Evolutionary conservation across 1,140 invertebrate genomes (phyloP), one percentile per base, ranked within the genome.

Genomic region (Popillia japonica): DNA sequence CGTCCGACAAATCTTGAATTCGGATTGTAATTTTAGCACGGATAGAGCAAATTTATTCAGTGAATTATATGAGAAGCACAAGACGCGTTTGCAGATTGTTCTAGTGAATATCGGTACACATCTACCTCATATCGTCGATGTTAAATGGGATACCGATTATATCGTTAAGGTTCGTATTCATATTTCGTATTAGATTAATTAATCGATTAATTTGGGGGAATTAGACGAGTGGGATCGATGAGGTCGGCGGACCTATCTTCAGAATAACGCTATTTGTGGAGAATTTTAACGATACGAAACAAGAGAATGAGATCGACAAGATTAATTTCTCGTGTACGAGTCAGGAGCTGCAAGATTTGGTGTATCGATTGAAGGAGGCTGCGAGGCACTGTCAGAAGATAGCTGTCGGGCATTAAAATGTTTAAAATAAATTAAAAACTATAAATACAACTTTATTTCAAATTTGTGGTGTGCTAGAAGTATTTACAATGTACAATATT

Each of bases 361-460:
- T 92, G 59, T 89, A 90, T 78, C 93, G 93, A 85, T 84, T 93
- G 10, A 92, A 92, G 85, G 91, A 92, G 83, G 87, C 90, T 34
- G 86, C 90, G 48, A 85, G 89, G 83, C 91, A 92, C 84, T 89
- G 90, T 81, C 90, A 92, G 82, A 91, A 89, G 83, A 81, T 90
- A 10, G 79, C 79, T 10, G 41, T 34, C 34, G 72, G 41, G 20
- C 34, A 74, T 41, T 74, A 27, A 68, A 68, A 61, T 7, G 7
- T 44, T 74, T 3, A 14, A 41, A 74, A 41, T 74, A 74, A 74
- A 41, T 74, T 41, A 74, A 73, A 78, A 83, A 83, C 82, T 83
- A 83, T 83, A 83, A 82, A 83, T 81, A 80, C 77, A 81, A 77
- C 77, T 82, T 82, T 82, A 83, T 68, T 68, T 34, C 20, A 81